Percentiles rank a stretch among this genome's conserved stretches.
Evolutionary conservation across 2,113 vertebrate species (phyloP).

Genomic region (Physeter macrocephalus): DNA sequence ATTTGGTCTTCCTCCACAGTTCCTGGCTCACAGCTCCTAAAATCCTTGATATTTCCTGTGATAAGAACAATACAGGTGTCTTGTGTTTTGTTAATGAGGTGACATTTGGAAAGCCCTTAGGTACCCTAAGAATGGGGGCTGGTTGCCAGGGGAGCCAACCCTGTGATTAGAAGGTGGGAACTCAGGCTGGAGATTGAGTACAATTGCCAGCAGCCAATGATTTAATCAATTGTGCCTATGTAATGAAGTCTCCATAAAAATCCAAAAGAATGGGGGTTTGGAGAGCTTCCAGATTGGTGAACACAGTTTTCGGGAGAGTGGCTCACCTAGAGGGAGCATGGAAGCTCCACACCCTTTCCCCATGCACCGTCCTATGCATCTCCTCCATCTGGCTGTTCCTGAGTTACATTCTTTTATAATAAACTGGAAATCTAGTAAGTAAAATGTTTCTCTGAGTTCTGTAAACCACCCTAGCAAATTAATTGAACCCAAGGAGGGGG

Average conservation of each 20-base stretch:
- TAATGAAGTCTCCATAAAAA: background rate
- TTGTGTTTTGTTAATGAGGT: background rate
- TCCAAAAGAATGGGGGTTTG: background rate
- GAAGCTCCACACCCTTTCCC: background rate
- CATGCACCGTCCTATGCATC: background rate
- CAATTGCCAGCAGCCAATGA: background rate
- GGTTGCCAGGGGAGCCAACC: background rate
- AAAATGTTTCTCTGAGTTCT: background rate
- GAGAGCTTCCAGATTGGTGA: background rate
- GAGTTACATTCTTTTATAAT: background rate
- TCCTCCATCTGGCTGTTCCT: background rate
- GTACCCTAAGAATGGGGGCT: background rate
- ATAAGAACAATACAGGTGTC: background rate
- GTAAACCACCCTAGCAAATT: background rate
- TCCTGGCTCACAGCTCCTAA: background rate
- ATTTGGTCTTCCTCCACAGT: background rate
- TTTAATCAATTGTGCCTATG: background rate
- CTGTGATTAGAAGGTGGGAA: background rate
- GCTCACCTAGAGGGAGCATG: background rate
- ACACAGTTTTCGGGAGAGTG: background rate
- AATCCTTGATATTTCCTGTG: background rate
- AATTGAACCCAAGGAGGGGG: background rate
- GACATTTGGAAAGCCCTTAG: background rate
- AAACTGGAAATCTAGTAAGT: background rate
- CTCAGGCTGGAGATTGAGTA: background rate